A percentile compares a stretch with the other conserved stretches of the same genome.
phyloP scores from a whole-genome alignment of 2,888 invertebrate species.

The Mesorhabditis spiculigera region DNA sequence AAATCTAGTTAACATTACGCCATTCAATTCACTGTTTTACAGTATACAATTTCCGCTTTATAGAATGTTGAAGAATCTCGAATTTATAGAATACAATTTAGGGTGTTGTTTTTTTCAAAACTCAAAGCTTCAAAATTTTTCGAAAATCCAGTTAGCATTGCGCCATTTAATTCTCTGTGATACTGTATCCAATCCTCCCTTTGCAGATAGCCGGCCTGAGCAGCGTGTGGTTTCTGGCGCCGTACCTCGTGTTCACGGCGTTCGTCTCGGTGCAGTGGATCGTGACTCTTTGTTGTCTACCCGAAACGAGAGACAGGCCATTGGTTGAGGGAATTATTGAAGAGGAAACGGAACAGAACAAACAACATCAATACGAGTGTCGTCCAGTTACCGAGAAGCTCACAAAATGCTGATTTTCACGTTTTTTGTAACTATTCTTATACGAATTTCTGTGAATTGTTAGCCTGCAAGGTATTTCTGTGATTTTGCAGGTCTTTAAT shows the following conservation, averaged over 20 bases:
- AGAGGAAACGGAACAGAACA: constrained; percentile 3
- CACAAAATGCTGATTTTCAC: neutral
- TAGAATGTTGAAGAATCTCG: no score
- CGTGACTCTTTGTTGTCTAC: constrained; percentile 28
- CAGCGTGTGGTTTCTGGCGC: constrained; percentile 20
- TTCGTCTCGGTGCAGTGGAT: constrained; percentile 42
- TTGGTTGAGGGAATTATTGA: constrained; percentile 22
- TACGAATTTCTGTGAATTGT: no score
- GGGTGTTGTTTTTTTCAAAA: no score
- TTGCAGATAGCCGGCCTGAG: constrained; percentile 40
- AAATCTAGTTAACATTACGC: no score
- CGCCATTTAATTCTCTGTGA: neutral
- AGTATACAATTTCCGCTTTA: no score
- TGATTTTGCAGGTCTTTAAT: no score
- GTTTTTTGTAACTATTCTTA: neutral
- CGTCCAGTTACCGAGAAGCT: neutral
- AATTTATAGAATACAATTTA: no score
- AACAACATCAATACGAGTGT: no score
- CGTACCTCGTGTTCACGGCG: constrained; percentile 37
- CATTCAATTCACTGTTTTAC: no score
- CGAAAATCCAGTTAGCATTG: no score
- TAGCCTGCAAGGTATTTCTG: no score
- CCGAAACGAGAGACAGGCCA: constrained; percentile 27
- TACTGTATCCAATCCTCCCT: neutral
- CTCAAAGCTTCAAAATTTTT: no score